Conservation (phyloP, 1,140 invertebrate genomes). For the Drosophila takahashii region DNA sequence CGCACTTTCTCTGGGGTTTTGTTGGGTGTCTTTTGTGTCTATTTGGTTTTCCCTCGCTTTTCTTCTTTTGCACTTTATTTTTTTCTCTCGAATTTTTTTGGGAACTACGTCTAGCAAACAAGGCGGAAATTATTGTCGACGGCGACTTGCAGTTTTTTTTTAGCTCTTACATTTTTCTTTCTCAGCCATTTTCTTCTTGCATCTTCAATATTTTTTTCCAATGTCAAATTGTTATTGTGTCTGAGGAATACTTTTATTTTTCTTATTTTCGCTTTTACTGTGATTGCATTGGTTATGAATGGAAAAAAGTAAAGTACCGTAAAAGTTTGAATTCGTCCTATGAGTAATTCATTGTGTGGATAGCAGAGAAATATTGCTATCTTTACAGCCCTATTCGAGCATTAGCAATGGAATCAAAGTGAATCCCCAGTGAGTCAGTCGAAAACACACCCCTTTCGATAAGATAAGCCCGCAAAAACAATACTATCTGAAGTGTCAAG, state of each 20-base stretch:
- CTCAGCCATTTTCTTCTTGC: conserved; percentile 15
- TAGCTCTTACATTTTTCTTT: conserved; percentile 2
- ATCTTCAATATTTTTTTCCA: conserved; percentile 33
- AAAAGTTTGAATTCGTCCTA: not conserved
- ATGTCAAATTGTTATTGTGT: conserved; percentile 29
- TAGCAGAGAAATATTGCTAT: conserved; percentile 6
- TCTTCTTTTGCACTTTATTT: conserved; percentile 41
- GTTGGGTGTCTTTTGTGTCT: conserved; percentile 11
- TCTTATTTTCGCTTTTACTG: conserved; percentile 13
- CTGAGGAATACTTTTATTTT: conserved; percentile 21
- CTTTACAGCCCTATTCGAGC: conserved; percentile 38
- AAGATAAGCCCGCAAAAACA: conserved; percentile 43
- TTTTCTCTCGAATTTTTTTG: conserved; percentile 14
- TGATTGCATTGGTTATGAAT: conserved; percentile 29
- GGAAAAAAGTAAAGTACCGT: conserved; percentile 13
- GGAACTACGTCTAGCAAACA: conserved; percentile 46
- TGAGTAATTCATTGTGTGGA: conserved; percentile 25
- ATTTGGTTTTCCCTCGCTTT: conserved; percentile 39
- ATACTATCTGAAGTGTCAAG: conserved; percentile 40
- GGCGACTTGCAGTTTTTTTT: conserved; percentile 50
- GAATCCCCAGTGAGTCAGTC: conserved; percentile 26
- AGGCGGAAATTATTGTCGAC: conserved; percentile 72
- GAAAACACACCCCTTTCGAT: conserved; percentile 39
- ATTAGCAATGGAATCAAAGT: conserved; percentile 29
- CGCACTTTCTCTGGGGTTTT: conserved; percentile 7